These are phyloP conservation scores for Etia nguti DNA, from an alignment of 2,113 vertebrate genomes.

Conservation along the genomic window DNA sequence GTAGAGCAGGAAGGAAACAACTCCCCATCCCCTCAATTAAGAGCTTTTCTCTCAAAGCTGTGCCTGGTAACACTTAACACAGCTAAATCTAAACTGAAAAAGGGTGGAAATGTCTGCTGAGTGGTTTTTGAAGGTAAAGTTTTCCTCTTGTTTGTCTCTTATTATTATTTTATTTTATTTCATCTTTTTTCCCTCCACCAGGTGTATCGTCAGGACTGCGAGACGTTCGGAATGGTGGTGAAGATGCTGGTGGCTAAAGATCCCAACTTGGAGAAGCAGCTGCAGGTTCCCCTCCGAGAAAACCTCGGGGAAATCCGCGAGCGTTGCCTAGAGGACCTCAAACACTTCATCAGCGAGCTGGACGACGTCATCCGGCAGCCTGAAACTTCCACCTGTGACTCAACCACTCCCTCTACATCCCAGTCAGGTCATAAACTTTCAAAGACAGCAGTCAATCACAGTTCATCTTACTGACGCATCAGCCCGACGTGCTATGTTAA, in stretches of 20 bases:
- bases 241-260: constrained; percentile 99
- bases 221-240: constrained; percentile 97
- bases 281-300: constrained; percentile 91
- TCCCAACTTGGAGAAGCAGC: constrained; percentile 87
- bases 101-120: not conserved
- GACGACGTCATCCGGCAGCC: constrained; percentile 77
- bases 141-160: not conserved
- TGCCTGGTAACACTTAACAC: not conserved
- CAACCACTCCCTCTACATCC: not conserved
- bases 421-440: constrained; percentile 38
- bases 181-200: constrained; percentile 29
- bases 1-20: constrained; percentile 47
- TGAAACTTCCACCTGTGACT: constrained; percentile 50
- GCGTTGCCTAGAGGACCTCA: constrained; percentile 93
- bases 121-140: not conserved
- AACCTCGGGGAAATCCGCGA: constrained; percentile 96
- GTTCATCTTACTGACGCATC: constrained; percentile 28
- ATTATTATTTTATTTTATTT: not conserved
- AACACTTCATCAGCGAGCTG: constrained; percentile 87
- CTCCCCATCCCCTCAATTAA: constrained; percentile 1
- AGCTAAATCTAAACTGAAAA: not conserved
- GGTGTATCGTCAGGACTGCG: constrained; percentile 96
- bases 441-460: constrained; percentile 39
- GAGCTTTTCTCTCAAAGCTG: not conserved
- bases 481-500: not conserved